These are phyloP conservation scores for Symphodus melops DNA, from an alignment of 2,113 vertebrate genomes.

Conservation along the genomic window DNA sequence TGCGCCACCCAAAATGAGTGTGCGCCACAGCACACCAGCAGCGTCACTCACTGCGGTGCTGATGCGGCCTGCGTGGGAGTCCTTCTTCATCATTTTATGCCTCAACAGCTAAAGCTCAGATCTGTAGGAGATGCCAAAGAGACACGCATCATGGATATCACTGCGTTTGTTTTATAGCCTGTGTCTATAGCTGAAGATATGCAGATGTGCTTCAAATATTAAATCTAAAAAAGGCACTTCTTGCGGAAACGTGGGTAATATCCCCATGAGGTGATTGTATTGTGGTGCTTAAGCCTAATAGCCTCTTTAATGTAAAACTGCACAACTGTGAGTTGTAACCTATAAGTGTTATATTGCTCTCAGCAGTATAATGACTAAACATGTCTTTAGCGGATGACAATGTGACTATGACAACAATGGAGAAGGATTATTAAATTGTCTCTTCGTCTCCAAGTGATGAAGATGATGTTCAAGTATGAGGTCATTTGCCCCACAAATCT, in stretches of 20 bases:
- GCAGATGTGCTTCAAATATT: neutral
- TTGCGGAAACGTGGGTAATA: neutral
- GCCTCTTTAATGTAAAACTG: neutral
- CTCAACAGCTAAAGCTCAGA: constrained; percentile 26
- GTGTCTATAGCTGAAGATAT: no score
- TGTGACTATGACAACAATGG: neutral
- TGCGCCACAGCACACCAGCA: constrained; percentile 64
- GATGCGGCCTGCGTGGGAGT: constrained; percentile 68
- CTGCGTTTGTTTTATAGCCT: neutral
- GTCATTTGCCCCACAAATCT: constrained; percentile 76
- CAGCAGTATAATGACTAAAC: no score
- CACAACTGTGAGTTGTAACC: neutral
- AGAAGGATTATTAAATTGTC: constrained; percentile 11
- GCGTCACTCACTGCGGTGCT: constrained; percentile 64
- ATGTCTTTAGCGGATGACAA: neutral
- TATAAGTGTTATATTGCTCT: neutral
- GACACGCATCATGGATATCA: neutral
- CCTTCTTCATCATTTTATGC: constrained; percentile 6
- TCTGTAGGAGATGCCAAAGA: constrained; percentile 18
- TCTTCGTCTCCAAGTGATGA: constrained; percentile 61
- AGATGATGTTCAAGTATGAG: constrained; percentile 72
- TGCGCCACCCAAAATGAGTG: constrained; percentile 67
- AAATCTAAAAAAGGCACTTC: neutral
- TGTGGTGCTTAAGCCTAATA: neutral
- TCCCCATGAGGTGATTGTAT: constrained; percentile 1